Base-by-base conservation (phyloP, 2,797 vertebrate genomes). In the Coendou prehensilis region DNA sequence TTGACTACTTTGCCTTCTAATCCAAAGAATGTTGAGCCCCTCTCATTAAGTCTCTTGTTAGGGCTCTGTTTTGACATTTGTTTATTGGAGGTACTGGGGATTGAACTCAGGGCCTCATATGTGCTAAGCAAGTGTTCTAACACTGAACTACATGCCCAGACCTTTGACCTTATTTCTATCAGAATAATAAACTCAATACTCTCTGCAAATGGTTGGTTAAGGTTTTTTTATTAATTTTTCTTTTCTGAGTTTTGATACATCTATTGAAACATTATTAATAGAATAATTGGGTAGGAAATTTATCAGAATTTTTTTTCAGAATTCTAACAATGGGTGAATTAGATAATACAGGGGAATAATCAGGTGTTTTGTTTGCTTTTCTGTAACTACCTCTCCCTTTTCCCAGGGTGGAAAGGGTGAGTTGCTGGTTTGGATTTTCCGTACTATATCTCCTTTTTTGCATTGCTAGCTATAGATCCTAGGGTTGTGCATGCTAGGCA, bases 1-100 rank as follows among this genome's bases (percentile, higher is more conserved):
- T 90, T 84, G 30, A n/a, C 17, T 80, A 50, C 69, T 78, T 93
- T 95, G 47, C 64, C 59, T 95, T 95, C 86, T 91, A 84, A 87
- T 82, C 37, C 23, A 94, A 63, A 69, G 84, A 84, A 80, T 71
- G 71, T 14, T 89, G 59, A 96, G 15, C 33, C 28, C 91, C 23
- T 80, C 79, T 83, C 47, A 80, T 92, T 95, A 67, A 75, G 45
- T 93, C 26, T 87, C 3, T 89, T 87, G 26, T 89, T 93, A 23
- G 9, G 61, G 80, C 57, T 73, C 76, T 93, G n/a, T 87, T 93
- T 88, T 86, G 57, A 69, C 20, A 76, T 28, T n/a, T 61, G 14
- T 76, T 78, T 52, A 13, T 78, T 82, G 69, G n/a, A 37, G 37
- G 14, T 28, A 47, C 81, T 56, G 5, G 76, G 20, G 78, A 22